phyloP scores from a whole-genome alignment of 2,888 invertebrate genomes.

The Fabriciana adippe region DNA sequence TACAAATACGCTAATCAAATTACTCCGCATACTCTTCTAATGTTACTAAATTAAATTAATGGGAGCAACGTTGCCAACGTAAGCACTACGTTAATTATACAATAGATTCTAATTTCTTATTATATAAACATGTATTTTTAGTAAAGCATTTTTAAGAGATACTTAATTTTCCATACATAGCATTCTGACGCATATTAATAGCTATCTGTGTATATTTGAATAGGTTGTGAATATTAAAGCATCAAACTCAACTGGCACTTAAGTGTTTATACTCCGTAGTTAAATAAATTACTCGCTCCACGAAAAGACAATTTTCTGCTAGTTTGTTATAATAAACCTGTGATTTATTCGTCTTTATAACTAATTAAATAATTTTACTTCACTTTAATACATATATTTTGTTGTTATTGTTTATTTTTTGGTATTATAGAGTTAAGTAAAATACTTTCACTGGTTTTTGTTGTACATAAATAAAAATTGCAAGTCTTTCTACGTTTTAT shows the following conservation, averaged over 20 bases:
- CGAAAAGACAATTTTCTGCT: slow-evolving; percentile 28
- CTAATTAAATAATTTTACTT: slow-evolving; percentile 46
- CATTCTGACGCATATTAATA: not conserved
- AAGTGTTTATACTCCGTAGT: slow-evolving; percentile 28
- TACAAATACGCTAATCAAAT: slow-evolving; percentile 18
- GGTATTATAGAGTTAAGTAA: not conserved
- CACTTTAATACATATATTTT: not conserved
- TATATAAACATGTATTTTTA: no score
- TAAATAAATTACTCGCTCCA: slow-evolving; percentile 36
- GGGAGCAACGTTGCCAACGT: not conserved
- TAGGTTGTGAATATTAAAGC: slow-evolving; percentile 21
- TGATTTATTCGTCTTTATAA: slow-evolving; percentile 19
- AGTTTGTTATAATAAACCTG: slow-evolving; percentile 23
- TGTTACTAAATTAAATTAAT: slow-evolving; percentile 15
- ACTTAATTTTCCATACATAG: no score
- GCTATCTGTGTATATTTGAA: slow-evolving; percentile 17
- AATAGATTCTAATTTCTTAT: no score
- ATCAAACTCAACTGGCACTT: slow-evolving; percentile 25
- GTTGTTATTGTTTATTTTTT: not conserved
- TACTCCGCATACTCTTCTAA: slow-evolving; percentile 11
- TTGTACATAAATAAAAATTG: no score
- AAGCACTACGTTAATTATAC: not conserved
- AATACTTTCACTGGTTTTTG: no score
- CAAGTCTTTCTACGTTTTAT: no score
- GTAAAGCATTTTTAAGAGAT: no score